These are phyloP conservation scores for Tamias sibiricus DNA, from an alignment of 2,113 vertebrate species.

Conservation along the genomic window DNA sequence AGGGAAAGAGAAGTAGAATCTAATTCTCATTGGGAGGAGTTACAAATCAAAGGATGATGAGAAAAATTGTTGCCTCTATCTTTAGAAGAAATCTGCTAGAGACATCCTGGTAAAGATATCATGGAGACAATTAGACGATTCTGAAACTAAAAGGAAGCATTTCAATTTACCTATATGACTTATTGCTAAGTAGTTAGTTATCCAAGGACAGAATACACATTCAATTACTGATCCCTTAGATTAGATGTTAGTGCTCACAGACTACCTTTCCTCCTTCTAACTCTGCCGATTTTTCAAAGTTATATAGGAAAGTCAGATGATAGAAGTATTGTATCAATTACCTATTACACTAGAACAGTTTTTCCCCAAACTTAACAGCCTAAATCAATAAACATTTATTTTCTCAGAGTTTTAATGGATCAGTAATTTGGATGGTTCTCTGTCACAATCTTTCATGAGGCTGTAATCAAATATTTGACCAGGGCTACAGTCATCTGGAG, in stretches of 20 bases:
- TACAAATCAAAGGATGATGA: neutral
- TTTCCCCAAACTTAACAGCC: neutral
- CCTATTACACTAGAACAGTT: neutral
- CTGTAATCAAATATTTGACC: neutral
- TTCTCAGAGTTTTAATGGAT: neutral
- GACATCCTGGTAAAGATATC: neutral
- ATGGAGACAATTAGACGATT: neutral
- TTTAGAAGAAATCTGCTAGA: neutral
- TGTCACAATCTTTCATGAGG: neutral
- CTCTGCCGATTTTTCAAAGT: neutral
- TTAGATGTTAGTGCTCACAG: neutral
- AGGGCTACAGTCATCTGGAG: neutral
- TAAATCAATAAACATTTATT: neutral
- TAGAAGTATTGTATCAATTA: neutral
- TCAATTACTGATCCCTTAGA: neutral
- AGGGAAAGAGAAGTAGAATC: neutral
- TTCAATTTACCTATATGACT: neutral
- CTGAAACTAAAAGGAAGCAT: neutral
- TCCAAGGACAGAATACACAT: neutral
- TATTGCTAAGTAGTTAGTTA: neutral
- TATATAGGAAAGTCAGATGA: neutral
- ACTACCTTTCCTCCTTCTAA: neutral
- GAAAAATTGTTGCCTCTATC: neutral
- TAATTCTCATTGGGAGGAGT: neutral
- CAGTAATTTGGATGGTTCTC: neutral